Base-by-base conservation (phyloP, 2,888 invertebrate species). In the Aleiodes alternator region DNA sequence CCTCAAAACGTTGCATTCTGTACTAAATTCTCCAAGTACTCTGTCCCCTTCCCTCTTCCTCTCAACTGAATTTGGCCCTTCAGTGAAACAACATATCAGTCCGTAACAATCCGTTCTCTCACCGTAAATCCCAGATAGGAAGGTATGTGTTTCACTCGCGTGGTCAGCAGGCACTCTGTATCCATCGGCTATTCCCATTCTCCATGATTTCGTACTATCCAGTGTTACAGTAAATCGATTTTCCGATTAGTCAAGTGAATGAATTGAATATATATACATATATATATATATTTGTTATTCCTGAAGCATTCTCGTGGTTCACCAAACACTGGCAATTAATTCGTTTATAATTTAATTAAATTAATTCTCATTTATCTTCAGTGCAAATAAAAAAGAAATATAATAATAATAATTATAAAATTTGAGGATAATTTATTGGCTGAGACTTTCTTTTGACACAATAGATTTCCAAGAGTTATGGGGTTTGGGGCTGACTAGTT, bases 101-200 rank as follows among this genome's bases (percentile, higher is more conserved):
- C 85, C 85, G 84, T 87, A 88, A 88, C 86, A 88, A 88, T 88
- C 83, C 84, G 83, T 78, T 80, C 75, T 80, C 75, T 79, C 73
- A 72, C 43, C 74, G 77, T 77, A 76, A 80, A 80, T 78, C 76
- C 80, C 9, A 43, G 43, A 55, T 23, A 23, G 23, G 23, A 61
- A 29, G 71, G 69, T 64, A 72, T 69, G 50, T 50, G 51, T 76
- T 69, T 72, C 79, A 71, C 64, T 55, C 55, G 78, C 82, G 80
- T 78, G 82, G 86, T 85, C 85, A 85, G 86, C 85, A 84, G 76
- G 14, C 53, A 16, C 43, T 53, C 43, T 48, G n/a, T 38, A 31
- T n/a, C n/a, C 48, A 31, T 55, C 64, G 23, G 48, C 9, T 34
- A 12, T 34, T 11, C 59, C 34, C 12, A 64, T 64, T 43, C 23